Base-by-base conservation (phyloP, 2,888 invertebrate genomes). In the Lithophane socia region DNA sequence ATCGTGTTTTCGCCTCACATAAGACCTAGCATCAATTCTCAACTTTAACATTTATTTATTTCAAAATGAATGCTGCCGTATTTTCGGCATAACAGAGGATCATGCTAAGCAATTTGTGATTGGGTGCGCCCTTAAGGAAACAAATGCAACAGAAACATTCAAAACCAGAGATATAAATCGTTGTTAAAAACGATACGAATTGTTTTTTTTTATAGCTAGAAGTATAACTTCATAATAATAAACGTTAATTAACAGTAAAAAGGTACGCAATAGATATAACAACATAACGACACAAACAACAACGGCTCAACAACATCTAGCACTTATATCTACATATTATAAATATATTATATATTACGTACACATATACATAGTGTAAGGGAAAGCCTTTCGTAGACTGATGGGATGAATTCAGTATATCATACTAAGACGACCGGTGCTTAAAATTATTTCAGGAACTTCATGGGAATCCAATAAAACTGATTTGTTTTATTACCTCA, bases 251-350 rank as follows among this genome's bases (percentile, higher is more conserved):
- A 44, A 64, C 71, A 82, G 24, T 77, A 61, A 61, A 49, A 54
- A 69, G 69, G 49, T 66, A 80, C 37, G 58, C 52, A 21, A 77
- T 44, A 64, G 16, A 66, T 63, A 65, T 56, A 81, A 83, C 85
- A 84, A 82, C 37, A 72, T 66, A 85, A 80, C 72, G 73, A 80
- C 42, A 77, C 65, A 56, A 67, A 70, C 69, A 82, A 75, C 78
- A 75, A 82, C 37, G 58, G 68, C 52, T 69, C 73, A 72, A 80
- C 72, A 80, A 80, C 24, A 64, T 60, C 13, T 63, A 84, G 52
- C 29, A 47, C 44, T 56, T 74, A 69, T 10, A 21, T 60, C 79
- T 73, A 71, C 44, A 58, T 52, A 67, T 52, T 29, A 49, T 21
- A 29, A 42, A 72, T n/a, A 47, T 21, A 47, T 47, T 71, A 72